Base-by-base conservation (phyloP, 2,797 vertebrate genomes). In the Myoxocephalus aenaeus region DNA sequence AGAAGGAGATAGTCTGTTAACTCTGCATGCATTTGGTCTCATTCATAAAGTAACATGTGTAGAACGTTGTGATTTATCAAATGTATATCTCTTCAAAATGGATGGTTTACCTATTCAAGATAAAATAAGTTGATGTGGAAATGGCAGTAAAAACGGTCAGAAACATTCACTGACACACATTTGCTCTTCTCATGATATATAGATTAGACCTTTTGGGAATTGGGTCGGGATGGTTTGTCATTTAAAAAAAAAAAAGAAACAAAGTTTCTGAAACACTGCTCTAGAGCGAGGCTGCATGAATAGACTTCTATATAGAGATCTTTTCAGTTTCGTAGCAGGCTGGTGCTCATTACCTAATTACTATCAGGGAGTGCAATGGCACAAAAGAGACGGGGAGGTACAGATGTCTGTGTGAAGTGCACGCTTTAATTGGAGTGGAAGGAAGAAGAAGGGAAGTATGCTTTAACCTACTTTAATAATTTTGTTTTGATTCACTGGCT, bases 371-470 rank as follows among this genome's bases (percentile, higher is more conserved):
- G 46, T 64, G 58, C 9, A 51, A 40, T 42, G 25, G 42, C 46
- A 79, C 44, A 70, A 71, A 63, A 61, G 70, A 64, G 50, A 57
- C 25, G 27, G 15, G 32, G 34, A 20, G 8, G 48, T 46, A 74
- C 32, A 56, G 17, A 54, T 56, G 46, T 72, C 82, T 75, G 77
- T 82, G 77, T 70, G 36, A 77, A 70, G 70, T 72, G 58, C 18
- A 62, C 12, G 6, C 48, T 74, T 68, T 80, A 86, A 86, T 83
- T 85, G 62, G 70, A 74, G 64, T 18, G 34, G 44, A 73, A 34
- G 51, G 61, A 73, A 73, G 22, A 73, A 65, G 63, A 81, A 57
- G 50, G 36, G 44, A 57, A 63, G n/a, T 42, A 42, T 61, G 56
- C 40, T 48, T n/a, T 46, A 73, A 68, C 54, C 44, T 36, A 54